Evolutionary conservation across 2,888 invertebrate species (phyloP).

Genomic region (Taphrorychus bicolor): DNA sequence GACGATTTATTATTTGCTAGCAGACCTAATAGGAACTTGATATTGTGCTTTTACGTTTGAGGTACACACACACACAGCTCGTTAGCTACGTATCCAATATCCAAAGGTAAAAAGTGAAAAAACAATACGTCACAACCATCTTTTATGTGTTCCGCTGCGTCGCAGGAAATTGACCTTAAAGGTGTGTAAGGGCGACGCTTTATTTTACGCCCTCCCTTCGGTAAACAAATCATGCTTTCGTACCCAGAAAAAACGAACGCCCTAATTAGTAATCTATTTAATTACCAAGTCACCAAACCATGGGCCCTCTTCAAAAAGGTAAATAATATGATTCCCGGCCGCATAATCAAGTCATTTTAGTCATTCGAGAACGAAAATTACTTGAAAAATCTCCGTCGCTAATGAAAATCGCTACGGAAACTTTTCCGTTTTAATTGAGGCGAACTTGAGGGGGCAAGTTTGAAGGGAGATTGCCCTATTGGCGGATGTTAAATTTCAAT

Average conservation of each 20-base stretch:
- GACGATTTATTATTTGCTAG: not conserved
- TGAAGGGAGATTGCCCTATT: not conserved
- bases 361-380: not conserved
- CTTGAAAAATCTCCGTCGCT: not conserved
- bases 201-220: no score
- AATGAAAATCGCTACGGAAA: constrained; percentile 4
- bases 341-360: not conserved
- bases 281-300: not conserved
- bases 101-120: constrained; percentile 18
- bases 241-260: not conserved
- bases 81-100: constrained; percentile 5
- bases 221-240: no score
- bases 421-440: constrained; percentile 11
- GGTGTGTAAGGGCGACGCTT: not conserved
- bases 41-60: not conserved
- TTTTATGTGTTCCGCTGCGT: constrained; percentile 10
- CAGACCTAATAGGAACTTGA: constrained; percentile 2
- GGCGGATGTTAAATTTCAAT: not conserved
- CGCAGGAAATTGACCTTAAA: constrained; percentile 9
- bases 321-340: not conserved
- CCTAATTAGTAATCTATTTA: not conserved
- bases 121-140: not conserved
- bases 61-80: not conserved
- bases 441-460: not conserved
- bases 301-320: not conserved